Base-by-base conservation (phyloP, 2,113 vertebrate genomes). In the Pseudopodoces humilis region DNA sequence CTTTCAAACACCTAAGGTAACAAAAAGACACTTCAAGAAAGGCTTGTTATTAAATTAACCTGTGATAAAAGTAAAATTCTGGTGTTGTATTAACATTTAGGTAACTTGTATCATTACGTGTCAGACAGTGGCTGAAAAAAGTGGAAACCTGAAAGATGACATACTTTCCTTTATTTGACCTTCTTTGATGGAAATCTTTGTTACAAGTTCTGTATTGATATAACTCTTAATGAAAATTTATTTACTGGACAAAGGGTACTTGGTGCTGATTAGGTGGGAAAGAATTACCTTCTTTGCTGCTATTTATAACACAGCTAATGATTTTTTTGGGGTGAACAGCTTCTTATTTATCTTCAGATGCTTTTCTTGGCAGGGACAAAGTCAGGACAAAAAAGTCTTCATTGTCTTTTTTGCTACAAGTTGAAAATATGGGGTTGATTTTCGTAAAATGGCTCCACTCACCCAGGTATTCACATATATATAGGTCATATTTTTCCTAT, bases 171-270 rank as follows among this genome's bases (percentile, higher is more conserved):
- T 83, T 88, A 67, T 92, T 83, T 90, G 55, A 86, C 86, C 74
- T 96, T 62, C 30, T 81, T 37, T 44, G 95, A 92, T 71, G 41
- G 69, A 59, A 95, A 90, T 76, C 46, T 92, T 88, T 87, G 47
- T 80, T 89, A 47, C 49, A 80, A 63, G 59, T 84, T 78, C 76
- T 83, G 23, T 70, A 91, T 64, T 94, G 90, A 95, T 82, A 62
- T 27, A 94, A 35, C 13, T 49, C 79, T 86, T 95, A 77, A 95
- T 76, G 62, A 95, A 96, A 93, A 88, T 81, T 47, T 92, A 93
- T 92, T 95, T 97, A 93, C 58, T 94, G 95, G 90, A 67, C 53
- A 88, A n/a, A 65, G 30, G 33, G n/a, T 70, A 93, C 30, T 96
- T 92, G 82, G 62, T 71, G 75, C 68, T 33, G 80, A 87, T 95